Evolutionary conservation across 2,888 invertebrate genomes (phyloP).

Genomic region (Parascotia fuliginaria): DNA sequence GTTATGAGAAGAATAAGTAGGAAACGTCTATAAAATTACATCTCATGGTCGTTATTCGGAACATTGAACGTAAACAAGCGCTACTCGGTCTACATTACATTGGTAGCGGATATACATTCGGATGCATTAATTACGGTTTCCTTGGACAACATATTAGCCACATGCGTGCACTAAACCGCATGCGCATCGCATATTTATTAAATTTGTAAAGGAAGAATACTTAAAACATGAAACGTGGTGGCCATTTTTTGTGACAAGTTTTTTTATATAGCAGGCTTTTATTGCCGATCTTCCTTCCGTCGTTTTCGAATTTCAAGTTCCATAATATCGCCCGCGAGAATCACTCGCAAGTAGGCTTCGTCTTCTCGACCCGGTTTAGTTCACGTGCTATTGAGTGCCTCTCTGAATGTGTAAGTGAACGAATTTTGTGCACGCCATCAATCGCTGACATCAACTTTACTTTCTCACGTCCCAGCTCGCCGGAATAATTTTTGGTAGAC

Average conservation of each 20-base stretch:
- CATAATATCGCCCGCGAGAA: conserved; percentile 38
- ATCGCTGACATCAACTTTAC: conserved; percentile 55
- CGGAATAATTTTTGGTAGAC: conserved; percentile 2
- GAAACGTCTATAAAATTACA: conserved; percentile 27
- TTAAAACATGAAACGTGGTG: background rate
- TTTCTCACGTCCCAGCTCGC: conserved; percentile 57
- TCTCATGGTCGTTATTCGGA: conserved; percentile 40
- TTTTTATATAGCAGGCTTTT: background rate
- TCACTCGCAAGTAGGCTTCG: conserved; percentile 44
- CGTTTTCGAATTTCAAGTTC: conserved; percentile 12
- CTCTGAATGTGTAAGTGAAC: conserved; percentile 60
- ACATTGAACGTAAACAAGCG: conserved; percentile 37
- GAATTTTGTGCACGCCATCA: conserved; percentile 56
- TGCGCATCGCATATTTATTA: conserved; percentile 9
- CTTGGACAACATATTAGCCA: conserved; percentile 35
- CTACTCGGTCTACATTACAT: conserved; percentile 29
- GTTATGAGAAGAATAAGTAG: conserved; percentile 28
- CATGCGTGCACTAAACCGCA: conserved; percentile 8
- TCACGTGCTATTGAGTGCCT: conserved; percentile 56
- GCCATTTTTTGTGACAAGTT: background rate
- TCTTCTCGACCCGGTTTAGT: conserved; percentile 69
- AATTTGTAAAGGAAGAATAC: conserved; percentile 2
- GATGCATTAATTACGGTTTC: conserved; percentile 36
- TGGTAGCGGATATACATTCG: conserved; percentile 39
- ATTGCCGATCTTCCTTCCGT: too few relatives aligned